A percentile compares a stretch with the other conserved stretches of the same genome.
Evolutionary conservation across 1,140 invertebrate genomes (phyloP).

Genomic region (Trichonephila inaurata): DNA sequence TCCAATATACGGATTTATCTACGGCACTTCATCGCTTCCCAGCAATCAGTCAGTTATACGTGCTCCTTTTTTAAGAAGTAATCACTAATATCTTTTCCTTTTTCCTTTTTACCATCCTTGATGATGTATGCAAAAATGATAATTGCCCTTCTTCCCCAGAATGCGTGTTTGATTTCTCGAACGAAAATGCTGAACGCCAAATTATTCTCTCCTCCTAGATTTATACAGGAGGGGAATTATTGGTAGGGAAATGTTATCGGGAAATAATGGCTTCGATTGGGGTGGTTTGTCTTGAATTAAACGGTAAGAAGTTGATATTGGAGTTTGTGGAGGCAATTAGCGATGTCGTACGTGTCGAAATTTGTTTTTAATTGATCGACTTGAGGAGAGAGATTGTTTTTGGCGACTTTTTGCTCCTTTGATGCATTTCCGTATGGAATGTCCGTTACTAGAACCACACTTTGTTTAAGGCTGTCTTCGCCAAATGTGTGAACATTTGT

Average conservation of each 20-base stretch:
- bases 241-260: constrained; percentile 21
- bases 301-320: constrained; percentile 41
- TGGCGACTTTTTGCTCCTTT: not conserved
- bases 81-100: constrained; percentile 49
- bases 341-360: not conserved
- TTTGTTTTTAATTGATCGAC: constrained; percentile 6
- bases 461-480: too few relatives aligned
- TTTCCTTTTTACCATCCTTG: constrained; percentile 15
- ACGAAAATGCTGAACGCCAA: constrained; percentile 33
- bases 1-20: constrained; percentile 64
- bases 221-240: constrained; percentile 9
- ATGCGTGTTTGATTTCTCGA: constrained; percentile 27
- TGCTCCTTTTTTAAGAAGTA: constrained; percentile 50
- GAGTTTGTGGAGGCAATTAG: constrained; percentile 25
- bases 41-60: constrained; percentile 54
- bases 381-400: not conserved
- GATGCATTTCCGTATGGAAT: too few relatives aligned
- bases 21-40: constrained; percentile 14
- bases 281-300: constrained; percentile 31
- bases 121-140: constrained; percentile 68
- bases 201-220: not conserved
- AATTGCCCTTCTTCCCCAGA: constrained; percentile 45
- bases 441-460: too few relatives aligned
- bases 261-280: constrained; percentile 37
- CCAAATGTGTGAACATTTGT: too few relatives aligned